A percentile compares a stretch with the other conserved stretches of the same genome.
Conservation (phyloP, 2,113 vertebrate species). For the Propithecus coquereli region DNA sequence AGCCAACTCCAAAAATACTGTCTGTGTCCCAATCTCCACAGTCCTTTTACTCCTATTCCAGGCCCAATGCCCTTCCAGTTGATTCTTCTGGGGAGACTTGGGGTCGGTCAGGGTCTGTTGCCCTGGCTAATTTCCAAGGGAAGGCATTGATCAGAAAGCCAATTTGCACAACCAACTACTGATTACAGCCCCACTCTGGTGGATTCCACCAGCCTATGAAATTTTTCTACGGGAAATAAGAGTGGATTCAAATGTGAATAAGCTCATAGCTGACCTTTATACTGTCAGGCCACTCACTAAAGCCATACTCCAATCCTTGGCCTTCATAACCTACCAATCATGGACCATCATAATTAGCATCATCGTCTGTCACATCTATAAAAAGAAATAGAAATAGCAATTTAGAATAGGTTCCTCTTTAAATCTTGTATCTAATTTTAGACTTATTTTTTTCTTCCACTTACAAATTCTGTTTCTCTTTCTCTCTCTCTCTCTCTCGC, state of each 20-base stretch:
- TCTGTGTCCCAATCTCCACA: neutral
- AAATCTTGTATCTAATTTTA: slow-evolving; percentile 12
- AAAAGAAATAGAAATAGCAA: neutral
- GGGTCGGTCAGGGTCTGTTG: neutral
- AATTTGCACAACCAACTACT: neutral
- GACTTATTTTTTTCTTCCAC: neutral
- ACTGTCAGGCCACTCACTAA: neutral
- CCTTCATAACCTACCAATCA: neutral
- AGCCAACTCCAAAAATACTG: neutral
- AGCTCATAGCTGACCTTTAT: neutral
- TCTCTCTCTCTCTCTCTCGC: neutral
- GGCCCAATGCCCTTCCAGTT: neutral
- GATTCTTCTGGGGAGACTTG: neutral
- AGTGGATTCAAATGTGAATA: neutral
- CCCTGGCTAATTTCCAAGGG: neutral
- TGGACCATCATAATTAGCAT: neutral
- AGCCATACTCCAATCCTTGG: neutral
- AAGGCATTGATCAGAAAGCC: neutral
- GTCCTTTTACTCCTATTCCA: neutral
- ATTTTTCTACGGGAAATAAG: neutral
- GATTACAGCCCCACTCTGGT: neutral
- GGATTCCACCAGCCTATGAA: neutral
- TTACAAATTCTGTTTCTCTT: neutral
- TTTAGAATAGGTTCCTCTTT: slow-evolving; percentile 5
- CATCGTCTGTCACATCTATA: neutral